Base-by-base conservation (phyloP, 2,113 vertebrate species). In the Apeltes quadracus region DNA sequence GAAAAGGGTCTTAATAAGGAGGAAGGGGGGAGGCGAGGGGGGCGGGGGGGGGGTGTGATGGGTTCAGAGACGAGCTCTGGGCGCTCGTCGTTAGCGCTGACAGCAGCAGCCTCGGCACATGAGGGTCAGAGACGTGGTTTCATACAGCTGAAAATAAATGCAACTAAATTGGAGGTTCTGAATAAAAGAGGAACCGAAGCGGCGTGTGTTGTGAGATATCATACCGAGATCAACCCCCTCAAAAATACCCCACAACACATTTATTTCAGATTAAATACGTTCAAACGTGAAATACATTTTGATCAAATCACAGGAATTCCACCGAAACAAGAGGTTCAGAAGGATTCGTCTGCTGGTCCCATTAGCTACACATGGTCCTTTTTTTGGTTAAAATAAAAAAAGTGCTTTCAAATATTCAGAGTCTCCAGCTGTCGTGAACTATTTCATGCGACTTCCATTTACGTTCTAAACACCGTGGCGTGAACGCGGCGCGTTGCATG, bases 1-100 rank as follows among this genome's bases (percentile, higher is more conserved):
- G 44, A 54, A 54, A n/a, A 36, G 32, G 27, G 70, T 46, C 64
- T 59, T 34, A 80, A 69, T 46, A 51, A 50, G 18, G 36, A 32
- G 15, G 38, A 9, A 9, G 48, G 20, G 5, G 16, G 14, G 61
- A n/a, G n/a, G n/a, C n/a, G n/a, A n/a, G 29, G 29, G 2, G 29
- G 29, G 29, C 5, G 29, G 14, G 38, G 8, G 13, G 15, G 16
- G 5, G 67, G 56, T 20, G 41, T 14, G 25, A 63, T 38, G 74
- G 73, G 69, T 74, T 69, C 9, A 70, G 46, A 72, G 44, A 46
- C 3, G 5, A 77, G n/a, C 32, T 22, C 14, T 55, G 2, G 14
- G 0, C n/a, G 29, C 61, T 38, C 27, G 22, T 62, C n/a, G 18
- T 61, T 38, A 38, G 2, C 14, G 39, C 12, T 7, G 10, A 61